Conservation (phyloP, 2,888 invertebrate species). For the Tetragonisca angustula region DNA sequence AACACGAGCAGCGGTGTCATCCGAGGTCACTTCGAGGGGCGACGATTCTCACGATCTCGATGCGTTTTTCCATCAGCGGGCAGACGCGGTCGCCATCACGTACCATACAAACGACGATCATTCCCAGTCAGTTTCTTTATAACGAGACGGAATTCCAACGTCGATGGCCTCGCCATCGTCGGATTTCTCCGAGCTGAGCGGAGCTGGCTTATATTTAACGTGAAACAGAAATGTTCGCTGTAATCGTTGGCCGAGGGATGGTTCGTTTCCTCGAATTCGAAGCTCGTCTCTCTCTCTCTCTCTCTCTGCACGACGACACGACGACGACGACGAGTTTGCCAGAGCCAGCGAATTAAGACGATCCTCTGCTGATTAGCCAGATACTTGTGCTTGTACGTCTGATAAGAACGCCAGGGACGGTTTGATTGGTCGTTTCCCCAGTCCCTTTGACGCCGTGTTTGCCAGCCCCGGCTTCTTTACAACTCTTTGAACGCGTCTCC, state of each 20-base stretch:
- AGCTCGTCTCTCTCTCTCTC: not conserved
- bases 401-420: slow-evolving; percentile 42
- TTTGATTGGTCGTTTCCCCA: slow-evolving; percentile 42
- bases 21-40: not conserved
- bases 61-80: not conserved
- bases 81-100: slow-evolving; percentile 20
- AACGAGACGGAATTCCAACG: slow-evolving; percentile 50
- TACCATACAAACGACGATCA: slow-evolving; percentile 42
- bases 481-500: slow-evolving; percentile 27
- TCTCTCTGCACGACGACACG: not conserved
- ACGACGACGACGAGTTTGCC: slow-evolving; percentile 3
- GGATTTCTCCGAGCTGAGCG: not conserved
- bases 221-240: slow-evolving; percentile 49
- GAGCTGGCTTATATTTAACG: slow-evolving; percentile 44
- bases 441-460: slow-evolving; percentile 49
- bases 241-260: slow-evolving; percentile 10
- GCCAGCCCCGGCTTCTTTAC: slow-evolving; percentile 15
- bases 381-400: slow-evolving; percentile 47
- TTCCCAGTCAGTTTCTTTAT: slow-evolving; percentile 39
- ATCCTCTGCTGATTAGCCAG: slow-evolving; percentile 41
- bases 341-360: slow-evolving; percentile 40
- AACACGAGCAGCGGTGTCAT: not conserved
- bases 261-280: slow-evolving; percentile 53
- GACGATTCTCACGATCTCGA: slow-evolving; percentile 7
- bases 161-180: slow-evolving; percentile 16